phyloP scores from a whole-genome alignment of 2,888 invertebrate genomes.

The Heliconius aoede region DNA sequence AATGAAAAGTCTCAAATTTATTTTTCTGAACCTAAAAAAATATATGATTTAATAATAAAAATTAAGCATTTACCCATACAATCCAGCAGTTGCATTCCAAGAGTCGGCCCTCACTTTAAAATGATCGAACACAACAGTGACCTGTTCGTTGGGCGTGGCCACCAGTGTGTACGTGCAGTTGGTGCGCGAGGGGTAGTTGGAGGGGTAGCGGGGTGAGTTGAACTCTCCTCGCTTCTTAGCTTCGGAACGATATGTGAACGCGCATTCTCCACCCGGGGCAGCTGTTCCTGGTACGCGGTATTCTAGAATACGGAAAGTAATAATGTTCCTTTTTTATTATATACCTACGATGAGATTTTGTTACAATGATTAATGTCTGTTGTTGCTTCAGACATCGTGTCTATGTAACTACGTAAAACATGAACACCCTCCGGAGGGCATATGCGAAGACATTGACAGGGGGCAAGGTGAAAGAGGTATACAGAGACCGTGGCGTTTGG shows the following conservation, averaged over 20 bases:
- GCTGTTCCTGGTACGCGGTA: constrained; percentile 97
- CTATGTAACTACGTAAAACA: no score
- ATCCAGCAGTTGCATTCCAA: constrained; percentile 87
- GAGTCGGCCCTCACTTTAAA: constrained; percentile 94
- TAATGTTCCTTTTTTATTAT: no score
- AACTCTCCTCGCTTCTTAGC: constrained; percentile 95
- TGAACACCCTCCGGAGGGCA: no score
- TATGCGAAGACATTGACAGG: not conserved
- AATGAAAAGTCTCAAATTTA: no score
- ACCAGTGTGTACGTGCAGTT: constrained; percentile 97
- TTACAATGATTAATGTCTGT: no score
- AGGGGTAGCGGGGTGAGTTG: constrained; percentile 98
- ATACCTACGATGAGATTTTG: no score
- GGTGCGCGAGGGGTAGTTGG: constrained; percentile 97
- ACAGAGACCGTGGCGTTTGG: not conserved
- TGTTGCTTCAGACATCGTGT: no score
- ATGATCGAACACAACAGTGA: constrained; percentile 94
- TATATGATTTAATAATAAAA: no score
- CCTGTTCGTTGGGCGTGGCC: constrained; percentile 94
- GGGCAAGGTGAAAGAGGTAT: no score
- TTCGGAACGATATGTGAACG: constrained; percentile 94
- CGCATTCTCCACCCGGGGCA: constrained; percentile 95
- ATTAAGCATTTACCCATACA: constrained; percentile 64
- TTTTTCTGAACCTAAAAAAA: not conserved
- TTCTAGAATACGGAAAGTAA: constrained; percentile 79